phyloP scores from a whole-genome alignment of 2,113 vertebrate species.

The Lophotis ruficrista region DNA sequence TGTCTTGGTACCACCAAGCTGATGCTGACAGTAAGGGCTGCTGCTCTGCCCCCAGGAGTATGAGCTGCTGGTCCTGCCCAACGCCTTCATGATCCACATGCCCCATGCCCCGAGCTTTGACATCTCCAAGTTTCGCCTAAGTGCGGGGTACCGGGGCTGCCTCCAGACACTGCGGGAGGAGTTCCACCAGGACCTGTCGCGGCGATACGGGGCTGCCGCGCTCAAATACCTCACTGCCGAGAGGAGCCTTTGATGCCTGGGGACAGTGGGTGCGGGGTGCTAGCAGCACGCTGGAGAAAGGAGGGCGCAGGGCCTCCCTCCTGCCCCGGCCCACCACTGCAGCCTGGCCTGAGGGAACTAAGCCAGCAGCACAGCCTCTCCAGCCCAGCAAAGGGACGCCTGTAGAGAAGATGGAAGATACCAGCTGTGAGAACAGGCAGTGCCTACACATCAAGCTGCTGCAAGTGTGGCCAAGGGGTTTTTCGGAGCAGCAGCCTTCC shows the following conservation, averaged over 20 bases:
- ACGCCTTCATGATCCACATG: conserved; percentile 97
- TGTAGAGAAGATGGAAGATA: not conserved
- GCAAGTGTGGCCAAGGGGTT: fast-evolving
- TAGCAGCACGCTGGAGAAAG: not conserved
- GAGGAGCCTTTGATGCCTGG: conserved; percentile 76
- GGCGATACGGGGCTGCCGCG: conserved; percentile 88
- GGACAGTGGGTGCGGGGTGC: not conserved
- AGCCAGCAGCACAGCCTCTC: not conserved
- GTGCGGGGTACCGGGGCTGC: conserved; percentile 86
- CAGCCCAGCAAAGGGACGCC: not conserved
- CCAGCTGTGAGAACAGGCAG: not conserved
- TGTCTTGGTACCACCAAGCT: fast-evolving
- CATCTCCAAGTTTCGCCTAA: conserved; percentile 95
- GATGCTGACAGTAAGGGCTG: not conserved
- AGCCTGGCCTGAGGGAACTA: not conserved
- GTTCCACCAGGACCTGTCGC: conserved; percentile 95
- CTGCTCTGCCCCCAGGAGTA: conserved; percentile 80
- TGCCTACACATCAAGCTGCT: not conserved
- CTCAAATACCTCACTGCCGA: conserved; percentile 96
- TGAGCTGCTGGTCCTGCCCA: conserved; percentile 91
- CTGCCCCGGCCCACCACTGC: fast-evolving
- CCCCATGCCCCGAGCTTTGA: conserved; percentile 95
- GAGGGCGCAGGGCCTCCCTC: not conserved
- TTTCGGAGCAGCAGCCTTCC: not conserved
- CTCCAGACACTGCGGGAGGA: conserved; percentile 90